These are phyloP conservation scores for Gasteruption jaculator DNA, from an alignment of 2,888 invertebrate genomes.

Conservation along the genomic window DNA sequence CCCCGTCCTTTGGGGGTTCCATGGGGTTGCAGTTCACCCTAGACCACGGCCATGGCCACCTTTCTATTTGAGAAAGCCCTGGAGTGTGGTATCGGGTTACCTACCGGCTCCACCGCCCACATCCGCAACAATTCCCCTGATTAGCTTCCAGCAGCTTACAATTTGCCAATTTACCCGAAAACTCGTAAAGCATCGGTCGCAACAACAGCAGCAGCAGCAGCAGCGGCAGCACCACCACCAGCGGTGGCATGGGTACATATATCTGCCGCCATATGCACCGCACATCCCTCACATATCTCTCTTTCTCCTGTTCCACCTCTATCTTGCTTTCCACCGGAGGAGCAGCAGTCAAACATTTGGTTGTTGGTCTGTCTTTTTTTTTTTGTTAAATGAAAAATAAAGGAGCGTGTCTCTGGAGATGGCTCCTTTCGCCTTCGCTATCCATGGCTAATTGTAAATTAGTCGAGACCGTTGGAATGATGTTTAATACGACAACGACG, in stretches of 20 bases:
- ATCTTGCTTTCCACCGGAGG: slow-evolving; percentile 22
- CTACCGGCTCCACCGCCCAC: slow-evolving; percentile 38
- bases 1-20: slow-evolving; percentile 36
- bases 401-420: too few species aligned
- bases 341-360: too few species aligned
- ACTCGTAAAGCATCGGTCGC: slow-evolving; percentile 42
- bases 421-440: too few species aligned
- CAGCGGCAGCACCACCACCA: slow-evolving; percentile 20
- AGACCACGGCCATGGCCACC: slow-evolving; percentile 20
- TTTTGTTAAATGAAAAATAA: too few species aligned
- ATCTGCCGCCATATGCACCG: slow-evolving; percentile 29
- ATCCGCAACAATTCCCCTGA: slow-evolving; percentile 46
- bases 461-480: too few species aligned
- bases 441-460: too few species aligned
- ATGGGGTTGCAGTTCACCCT: slow-evolving; percentile 30
- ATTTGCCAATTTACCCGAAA: slow-evolving; percentile 48
- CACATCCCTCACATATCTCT: slow-evolving; percentile 24
- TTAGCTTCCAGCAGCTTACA: slow-evolving; percentile 41
- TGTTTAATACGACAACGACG: too few species aligned
- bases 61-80: too few species aligned
- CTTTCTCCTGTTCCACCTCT: slow-evolving; percentile 18
- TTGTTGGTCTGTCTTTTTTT: too few species aligned
- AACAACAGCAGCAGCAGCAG: slow-evolving; percentile 27
- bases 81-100: slow-evolving; percentile 48
- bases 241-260: slow-evolving; percentile 10